Percentiles rank a stretch among this genome's conserved stretches.
Evolutionary conservation across 2,888 invertebrate species (phyloP).

Genomic region (Notocelia uddmanniana): DNA sequence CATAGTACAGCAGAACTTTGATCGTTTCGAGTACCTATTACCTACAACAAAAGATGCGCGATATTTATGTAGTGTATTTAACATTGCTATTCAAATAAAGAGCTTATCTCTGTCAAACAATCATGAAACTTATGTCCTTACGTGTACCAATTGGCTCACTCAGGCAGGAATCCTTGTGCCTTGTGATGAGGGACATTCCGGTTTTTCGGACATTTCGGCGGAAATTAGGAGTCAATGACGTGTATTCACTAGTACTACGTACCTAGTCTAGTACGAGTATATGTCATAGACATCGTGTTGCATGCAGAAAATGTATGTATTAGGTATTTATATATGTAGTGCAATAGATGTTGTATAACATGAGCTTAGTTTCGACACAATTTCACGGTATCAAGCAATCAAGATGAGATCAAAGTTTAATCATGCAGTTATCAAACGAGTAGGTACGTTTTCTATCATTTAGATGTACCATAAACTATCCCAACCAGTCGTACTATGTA

Average conservation of each 20-base stretch:
- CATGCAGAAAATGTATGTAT: not conserved
- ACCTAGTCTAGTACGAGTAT: not conserved
- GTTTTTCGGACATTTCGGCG: slow-evolving; percentile 25
- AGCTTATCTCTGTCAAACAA: not conserved
- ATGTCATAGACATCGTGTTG: slow-evolving; percentile 16
- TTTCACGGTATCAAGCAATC: slow-evolving; percentile 18
- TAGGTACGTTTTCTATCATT: not conserved
- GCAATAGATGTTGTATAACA: not conserved
- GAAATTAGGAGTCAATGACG: slow-evolving; percentile 26
- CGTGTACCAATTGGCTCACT: not conserved
- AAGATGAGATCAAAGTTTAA: slow-evolving; percentile 8
- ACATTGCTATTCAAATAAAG: not conserved
- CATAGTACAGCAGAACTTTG: slow-evolving; percentile 7
- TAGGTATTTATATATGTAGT: not conserved
- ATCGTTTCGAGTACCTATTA: no score
- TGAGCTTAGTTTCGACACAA: not conserved
- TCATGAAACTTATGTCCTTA: not conserved
- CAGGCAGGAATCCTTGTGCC: slow-evolving; percentile 5
- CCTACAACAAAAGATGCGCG: slow-evolving; percentile 12
- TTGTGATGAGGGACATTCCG: slow-evolving; percentile 21
- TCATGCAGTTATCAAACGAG: not conserved
- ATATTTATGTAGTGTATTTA: slow-evolving; percentile 17
- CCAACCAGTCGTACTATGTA: not conserved
- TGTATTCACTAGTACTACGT: slow-evolving; percentile 2
- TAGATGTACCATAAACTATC: not conserved